phyloP scores from a whole-genome alignment of 1,140 invertebrate genomes.

The Nilaparvata lugens region DNA sequence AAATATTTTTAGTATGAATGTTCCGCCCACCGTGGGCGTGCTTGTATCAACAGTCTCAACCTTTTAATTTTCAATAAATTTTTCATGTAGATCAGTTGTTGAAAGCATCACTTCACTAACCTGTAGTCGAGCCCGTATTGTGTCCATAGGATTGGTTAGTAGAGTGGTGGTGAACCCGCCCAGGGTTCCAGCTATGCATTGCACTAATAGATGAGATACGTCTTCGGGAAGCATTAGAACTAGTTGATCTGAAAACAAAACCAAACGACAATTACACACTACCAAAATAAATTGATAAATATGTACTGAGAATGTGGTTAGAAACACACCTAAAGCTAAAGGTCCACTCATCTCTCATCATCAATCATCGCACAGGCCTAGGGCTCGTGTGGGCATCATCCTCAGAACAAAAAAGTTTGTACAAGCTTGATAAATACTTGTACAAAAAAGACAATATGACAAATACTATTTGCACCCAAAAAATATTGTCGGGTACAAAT shows the following conservation, averaged over 20 bases:
- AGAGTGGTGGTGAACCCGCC: conserved; percentile 87
- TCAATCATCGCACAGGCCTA: too few species aligned
- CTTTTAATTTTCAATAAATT: too few species aligned
- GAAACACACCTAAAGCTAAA: too few species aligned
- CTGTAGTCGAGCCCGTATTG: conserved; percentile 82
- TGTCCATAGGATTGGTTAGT: conserved; percentile 91
- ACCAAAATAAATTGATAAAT: background rate
- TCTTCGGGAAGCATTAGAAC: conserved; percentile 56
- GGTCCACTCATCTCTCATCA: too few species aligned
- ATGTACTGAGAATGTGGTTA: background rate
- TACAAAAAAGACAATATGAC: too few species aligned
- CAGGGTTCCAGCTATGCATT: conserved; percentile 79
- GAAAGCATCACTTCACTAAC: conserved; percentile 42
- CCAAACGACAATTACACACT: conserved; percentile 10
- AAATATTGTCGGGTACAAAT: too few species aligned
- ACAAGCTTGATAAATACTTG: background rate
- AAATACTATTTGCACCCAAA: too few species aligned
- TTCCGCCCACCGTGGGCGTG: too few species aligned
- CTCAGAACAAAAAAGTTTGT: background rate
- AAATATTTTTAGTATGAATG: too few species aligned
- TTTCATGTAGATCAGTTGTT: too few species aligned
- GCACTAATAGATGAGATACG: conserved; percentile 77
- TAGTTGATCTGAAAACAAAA: conserved; percentile 60
- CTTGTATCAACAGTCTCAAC: too few species aligned
- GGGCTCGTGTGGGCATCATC: too few species aligned